Evolutionary conservation across 2,888 invertebrate genomes (phyloP).

Genomic region (Arctia plantaginis): DNA sequence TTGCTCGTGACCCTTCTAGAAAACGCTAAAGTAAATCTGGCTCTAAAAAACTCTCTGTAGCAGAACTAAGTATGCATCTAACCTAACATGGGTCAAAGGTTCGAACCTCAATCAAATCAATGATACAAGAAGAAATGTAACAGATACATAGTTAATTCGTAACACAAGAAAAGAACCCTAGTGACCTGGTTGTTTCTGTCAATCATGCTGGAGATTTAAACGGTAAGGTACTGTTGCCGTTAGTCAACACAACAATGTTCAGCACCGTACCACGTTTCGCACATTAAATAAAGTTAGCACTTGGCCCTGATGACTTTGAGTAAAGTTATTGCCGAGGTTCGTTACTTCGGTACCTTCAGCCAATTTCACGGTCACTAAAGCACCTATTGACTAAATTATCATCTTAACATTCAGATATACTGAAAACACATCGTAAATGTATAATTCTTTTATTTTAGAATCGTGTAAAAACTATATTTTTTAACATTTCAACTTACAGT

Average conservation of each 20-base stretch:
- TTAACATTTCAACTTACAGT: no score
- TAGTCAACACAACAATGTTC: constrained; percentile 41
- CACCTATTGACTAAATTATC: constrained; percentile 8
- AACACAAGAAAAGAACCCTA: constrained; percentile 58
- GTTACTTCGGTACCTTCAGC: constrained; percentile 3
- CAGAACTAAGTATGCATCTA: neutral
- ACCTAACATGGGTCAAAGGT: constrained; percentile 63
- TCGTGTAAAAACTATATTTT: neutral
- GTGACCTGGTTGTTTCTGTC: constrained; percentile 67
- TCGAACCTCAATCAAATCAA: constrained; percentile 56
- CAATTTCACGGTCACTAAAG: constrained; percentile 1
- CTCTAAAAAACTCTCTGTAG: neutral
- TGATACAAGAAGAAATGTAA: constrained; percentile 55
- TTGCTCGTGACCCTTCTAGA: neutral
- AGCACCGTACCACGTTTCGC: constrained; percentile 38
- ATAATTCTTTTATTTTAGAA: neutral
- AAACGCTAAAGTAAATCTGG: no score
- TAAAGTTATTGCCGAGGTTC: constrained; percentile 14
- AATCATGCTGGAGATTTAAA: constrained; percentile 56
- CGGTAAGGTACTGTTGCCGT: constrained; percentile 46
- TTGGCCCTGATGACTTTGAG: constrained; percentile 40
- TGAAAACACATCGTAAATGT: neutral
- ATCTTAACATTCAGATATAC: neutral
- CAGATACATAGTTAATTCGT: constrained; percentile 48
- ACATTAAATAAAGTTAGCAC: constrained; percentile 42